These are phyloP conservation scores for Sandelia bainsii DNA, from an alignment of 2,797 vertebrate genomes.

Conservation along the genomic window DNA sequence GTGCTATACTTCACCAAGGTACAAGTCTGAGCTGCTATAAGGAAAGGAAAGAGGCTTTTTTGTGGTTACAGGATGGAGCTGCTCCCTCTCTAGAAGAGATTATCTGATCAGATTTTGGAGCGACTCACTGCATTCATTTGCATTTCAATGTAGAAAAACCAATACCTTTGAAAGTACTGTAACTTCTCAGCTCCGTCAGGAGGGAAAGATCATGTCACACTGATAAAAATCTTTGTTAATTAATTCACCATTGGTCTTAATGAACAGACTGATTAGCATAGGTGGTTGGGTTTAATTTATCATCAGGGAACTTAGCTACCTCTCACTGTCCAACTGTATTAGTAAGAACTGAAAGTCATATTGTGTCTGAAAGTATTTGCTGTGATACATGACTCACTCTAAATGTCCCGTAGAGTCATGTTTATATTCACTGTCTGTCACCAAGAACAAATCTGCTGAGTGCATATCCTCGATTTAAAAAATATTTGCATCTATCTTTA, in stretches of 20 bases:
- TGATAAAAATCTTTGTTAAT: constrained; percentile 45
- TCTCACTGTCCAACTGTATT: background rate
- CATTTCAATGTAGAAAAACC: constrained; percentile 47
- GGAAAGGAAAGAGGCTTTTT: too few species aligned
- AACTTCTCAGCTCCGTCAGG: constrained; percentile 20
- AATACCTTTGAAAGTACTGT: constrained; percentile 47
- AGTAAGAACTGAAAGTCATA: background rate
- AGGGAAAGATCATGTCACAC: constrained; percentile 30
- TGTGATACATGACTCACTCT: too few species aligned
- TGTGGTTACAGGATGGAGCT: too few species aligned
- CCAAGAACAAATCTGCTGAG: too few species aligned
- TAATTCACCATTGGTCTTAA: constrained; percentile 39
- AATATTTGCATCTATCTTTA: too few species aligned
- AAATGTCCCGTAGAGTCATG: too few species aligned
- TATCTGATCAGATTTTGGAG: constrained; percentile 43
- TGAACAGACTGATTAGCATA: constrained; percentile 46
- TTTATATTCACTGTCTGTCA: background rate
- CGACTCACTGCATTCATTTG: constrained; percentile 42
- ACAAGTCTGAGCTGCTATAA: too few species aligned
- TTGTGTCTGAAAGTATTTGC: too few species aligned
- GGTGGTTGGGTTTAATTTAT: constrained; percentile 29
- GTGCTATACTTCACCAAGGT: too few species aligned
- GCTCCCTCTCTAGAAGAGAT: constrained; percentile 28
- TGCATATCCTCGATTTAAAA: too few species aligned
- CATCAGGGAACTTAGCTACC: background rate